phyloP scores from a whole-genome alignment of 1,140 invertebrate species.

The Andricus grossulariae region DNA sequence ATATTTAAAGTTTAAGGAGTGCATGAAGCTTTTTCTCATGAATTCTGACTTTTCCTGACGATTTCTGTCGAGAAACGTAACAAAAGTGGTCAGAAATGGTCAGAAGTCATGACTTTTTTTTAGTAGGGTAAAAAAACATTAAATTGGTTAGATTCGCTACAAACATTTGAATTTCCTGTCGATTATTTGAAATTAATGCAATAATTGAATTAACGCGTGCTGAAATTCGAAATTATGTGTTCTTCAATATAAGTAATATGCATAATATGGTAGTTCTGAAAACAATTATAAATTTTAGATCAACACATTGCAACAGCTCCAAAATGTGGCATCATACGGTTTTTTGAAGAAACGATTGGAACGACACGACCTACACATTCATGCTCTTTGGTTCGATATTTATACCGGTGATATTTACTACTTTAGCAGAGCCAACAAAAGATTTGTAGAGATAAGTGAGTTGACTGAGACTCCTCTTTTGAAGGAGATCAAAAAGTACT shows the following conservation, averaged over 20 bases:
- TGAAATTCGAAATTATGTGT: not conserved
- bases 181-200: too few relatives aligned
- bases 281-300: constrained; percentile 78
- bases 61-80: too few relatives aligned
- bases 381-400: constrained; percentile 98
- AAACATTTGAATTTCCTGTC: too few relatives aligned
- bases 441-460: constrained; percentile 91
- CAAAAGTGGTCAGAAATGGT: too few relatives aligned
- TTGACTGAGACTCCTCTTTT: constrained; percentile 83
- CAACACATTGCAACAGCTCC: constrained; percentile 94
- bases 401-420: constrained; percentile 97
- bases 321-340: constrained; percentile 95
- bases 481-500: constrained; percentile 87
- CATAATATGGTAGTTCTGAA: not conserved
- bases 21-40: too few relatives aligned
- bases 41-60: too few relatives aligned
- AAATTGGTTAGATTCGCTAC: too few relatives aligned
- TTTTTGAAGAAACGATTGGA: constrained; percentile 91
- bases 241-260: not conserved
- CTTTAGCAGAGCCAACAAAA: constrained; percentile 90
- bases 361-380: constrained; percentile 89
- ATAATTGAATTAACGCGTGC: too few relatives aligned
- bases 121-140: too few relatives aligned
- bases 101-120: too few relatives aligned
- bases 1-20: too few relatives aligned